Conservation (phyloP, 2,888 invertebrate species). For the Poecilus cupreus region DNA sequence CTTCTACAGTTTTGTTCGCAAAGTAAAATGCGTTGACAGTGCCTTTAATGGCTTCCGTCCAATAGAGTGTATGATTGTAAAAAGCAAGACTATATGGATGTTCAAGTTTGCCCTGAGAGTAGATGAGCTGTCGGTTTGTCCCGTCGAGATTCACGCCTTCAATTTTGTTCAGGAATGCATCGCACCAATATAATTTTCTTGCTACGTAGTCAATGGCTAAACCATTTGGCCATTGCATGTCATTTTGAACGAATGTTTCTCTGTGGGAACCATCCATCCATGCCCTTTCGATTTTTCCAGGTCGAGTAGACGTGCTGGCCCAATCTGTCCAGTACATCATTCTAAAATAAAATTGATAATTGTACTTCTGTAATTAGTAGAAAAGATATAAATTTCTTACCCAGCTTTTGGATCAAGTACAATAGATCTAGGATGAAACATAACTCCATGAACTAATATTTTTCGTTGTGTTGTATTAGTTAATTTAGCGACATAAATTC, state of each 20-base stretch:
- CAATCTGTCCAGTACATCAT: constrained; percentile 87
- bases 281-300: constrained; percentile 80
- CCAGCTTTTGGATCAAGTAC: constrained; percentile 82
- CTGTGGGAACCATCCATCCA: constrained; percentile 84
- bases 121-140: constrained; percentile 74
- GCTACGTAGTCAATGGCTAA: constrained; percentile 79
- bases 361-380: neutral
- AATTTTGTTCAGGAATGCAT: constrained; percentile 81
- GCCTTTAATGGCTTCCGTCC: constrained; percentile 83
- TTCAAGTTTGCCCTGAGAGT: constrained; percentile 73
- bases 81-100: constrained; percentile 80
- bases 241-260: constrained; percentile 74
- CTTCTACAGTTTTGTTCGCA: constrained; percentile 70
- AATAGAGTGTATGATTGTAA: constrained; percentile 79
- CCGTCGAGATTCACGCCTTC: constrained; percentile 79
- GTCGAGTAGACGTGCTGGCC: constrained; percentile 72
- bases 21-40: constrained; percentile 75
- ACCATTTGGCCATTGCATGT: constrained; percentile 85
- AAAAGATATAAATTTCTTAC: constrained; percentile 67
- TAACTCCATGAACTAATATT: constrained; percentile 76
- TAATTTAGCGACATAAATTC: constrained; percentile 81
- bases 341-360: constrained; percentile 65
- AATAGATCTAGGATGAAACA: constrained; percentile 76
- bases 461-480: constrained; percentile 75
- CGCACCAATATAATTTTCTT: constrained; percentile 82